Evolutionary conservation across 2,797 vertebrate species (phyloP), one percentile per base, ranked within the genome.

Genomic region (Gouania willdenowi): DNA sequence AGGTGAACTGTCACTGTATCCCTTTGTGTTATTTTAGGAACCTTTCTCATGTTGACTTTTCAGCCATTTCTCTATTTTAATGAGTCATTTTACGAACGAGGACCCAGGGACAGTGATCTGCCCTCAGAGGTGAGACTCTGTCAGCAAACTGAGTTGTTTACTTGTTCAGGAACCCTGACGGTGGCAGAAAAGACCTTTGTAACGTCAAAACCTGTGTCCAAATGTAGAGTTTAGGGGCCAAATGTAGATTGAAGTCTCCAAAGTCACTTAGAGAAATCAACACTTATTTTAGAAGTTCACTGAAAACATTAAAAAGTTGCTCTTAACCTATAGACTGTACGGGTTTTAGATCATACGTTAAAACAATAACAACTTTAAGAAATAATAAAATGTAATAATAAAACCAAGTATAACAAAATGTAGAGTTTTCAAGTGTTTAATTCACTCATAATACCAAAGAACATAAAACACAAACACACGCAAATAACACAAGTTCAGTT

Each of bases 211-310:
- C 37, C 24, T 76, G 66, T 71, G 60, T 60, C 35, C 37, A 75
- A 81, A 81, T 79, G 53, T 62, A 44, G 55, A 25, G 35, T 39
- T 62, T 42, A 34, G 51, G 55, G 30, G 35, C 48, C 34, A 27
- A 41, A 52, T 56, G 50, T 53, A 41, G 66, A 45, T 49, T 52
- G 64, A 42, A 50, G 39, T 66, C 58, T 75, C 41, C 16, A 41
- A 58, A 66, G 63, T 64, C 60, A 48, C 65, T 77, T 50, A 54
- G 40, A 54, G 61, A 66, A 77, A 79, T 79, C 59, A n/a, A n/a
- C n/a, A n/a, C n/a, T n/a, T n/a, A n/a, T n/a, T n/a, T n/a, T n/a
- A n/a, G n/a, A n/a, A n/a, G n/a, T n/a, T n/a, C n/a, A 39, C 8
- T 26, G 49, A 50, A 58, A 69, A 54, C n/a, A n/a, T n/a, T n/a